Evolutionary conservation across 2,888 invertebrate genomes (phyloP), one percentile per base, ranked within the genome.

Genomic region (Lepetodrilus schrolli): DNA sequence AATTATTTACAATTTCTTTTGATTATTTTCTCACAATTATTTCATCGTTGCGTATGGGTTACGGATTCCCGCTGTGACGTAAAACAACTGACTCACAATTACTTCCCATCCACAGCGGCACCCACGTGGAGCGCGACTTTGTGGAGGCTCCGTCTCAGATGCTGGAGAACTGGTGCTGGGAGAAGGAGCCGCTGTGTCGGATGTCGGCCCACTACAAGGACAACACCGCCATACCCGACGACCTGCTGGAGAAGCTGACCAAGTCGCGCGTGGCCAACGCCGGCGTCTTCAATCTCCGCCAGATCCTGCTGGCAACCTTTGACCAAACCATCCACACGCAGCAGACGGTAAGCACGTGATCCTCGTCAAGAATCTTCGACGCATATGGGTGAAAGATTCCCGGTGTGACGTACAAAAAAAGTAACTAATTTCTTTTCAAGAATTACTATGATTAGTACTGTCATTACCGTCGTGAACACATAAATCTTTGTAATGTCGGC

Each of bases 91-190:
- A n/a, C n/a, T n/a, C n/a, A n/a, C n/a, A n/a, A n/a, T n/a, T n/a
- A n/a, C n/a, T n/a, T n/a, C n/a, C n/a, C n/a, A n/a, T n/a, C 76
- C 77, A 21, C 81, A 91, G 91, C 84, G 92, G 92, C 8, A 91
- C 91, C 2, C 80, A 86, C 68, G 92, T 92, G 4, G 92, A 92
- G 78, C 83, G 91, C 48, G 92, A 92, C 83, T 92, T 92, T 86
- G 90, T 92, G n/a, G 92, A 92, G 80, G 92, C 92, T 1, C 92
- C 92, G 5, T 91, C 91, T 2, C 92, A 92, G 86, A 92, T 92
- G 92, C 82, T 92, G 77, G 92, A 92, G 85, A 92, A 92, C 84
- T 92, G 92, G 92, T 91, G 91, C 26, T 92, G 92, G 92, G 90
- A 92, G 80, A 83, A 85, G 70, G 91, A 91, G 65, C 89, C 92